phyloP scores from a whole-genome alignment of 2,888 invertebrate genomes.

The Epirrhoe tristata region DNA sequence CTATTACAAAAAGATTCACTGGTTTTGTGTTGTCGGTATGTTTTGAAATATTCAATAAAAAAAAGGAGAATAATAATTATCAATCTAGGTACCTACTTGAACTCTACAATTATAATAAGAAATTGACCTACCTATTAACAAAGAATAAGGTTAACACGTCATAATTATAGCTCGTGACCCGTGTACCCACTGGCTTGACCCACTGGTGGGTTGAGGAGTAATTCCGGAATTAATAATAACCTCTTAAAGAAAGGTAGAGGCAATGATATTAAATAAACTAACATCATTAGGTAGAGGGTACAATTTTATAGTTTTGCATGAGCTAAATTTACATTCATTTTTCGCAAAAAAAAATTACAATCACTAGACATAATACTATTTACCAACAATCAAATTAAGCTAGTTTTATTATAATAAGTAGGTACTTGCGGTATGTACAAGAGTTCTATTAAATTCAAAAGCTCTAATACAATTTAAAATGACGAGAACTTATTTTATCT shows the following conservation, averaged over 20 bases:
- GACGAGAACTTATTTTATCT: conserved; percentile 40
- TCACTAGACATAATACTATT: not conserved
- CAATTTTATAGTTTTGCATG: not conserved
- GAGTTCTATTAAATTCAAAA: not conserved
- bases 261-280: too few relatives aligned
- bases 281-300: too few relatives aligned
- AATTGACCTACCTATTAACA: not conserved
- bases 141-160: not conserved
- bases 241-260: too few relatives aligned
- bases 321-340: not conserved
- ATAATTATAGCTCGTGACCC: too few relatives aligned
- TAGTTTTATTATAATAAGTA: not conserved
- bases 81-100: not conserved
- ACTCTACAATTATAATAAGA: not conserved
- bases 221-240: too few relatives aligned
- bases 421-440: not conserved
- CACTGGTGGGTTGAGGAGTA: too few relatives aligned
- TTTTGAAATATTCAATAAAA: not conserved
- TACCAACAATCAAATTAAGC: not conserved
- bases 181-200: too few relatives aligned
- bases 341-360: not conserved
- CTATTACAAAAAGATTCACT: not conserved
- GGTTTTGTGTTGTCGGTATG: not conserved
- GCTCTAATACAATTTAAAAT: conserved; percentile 19
- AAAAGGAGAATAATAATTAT: too few relatives aligned